Percentiles rank a stretch among this genome's conserved stretches.
These are phyloP conservation scores for Platyscapa corneri DNA, from an alignment of 1,140 invertebrate species.

Conservation along the genomic window DNA sequence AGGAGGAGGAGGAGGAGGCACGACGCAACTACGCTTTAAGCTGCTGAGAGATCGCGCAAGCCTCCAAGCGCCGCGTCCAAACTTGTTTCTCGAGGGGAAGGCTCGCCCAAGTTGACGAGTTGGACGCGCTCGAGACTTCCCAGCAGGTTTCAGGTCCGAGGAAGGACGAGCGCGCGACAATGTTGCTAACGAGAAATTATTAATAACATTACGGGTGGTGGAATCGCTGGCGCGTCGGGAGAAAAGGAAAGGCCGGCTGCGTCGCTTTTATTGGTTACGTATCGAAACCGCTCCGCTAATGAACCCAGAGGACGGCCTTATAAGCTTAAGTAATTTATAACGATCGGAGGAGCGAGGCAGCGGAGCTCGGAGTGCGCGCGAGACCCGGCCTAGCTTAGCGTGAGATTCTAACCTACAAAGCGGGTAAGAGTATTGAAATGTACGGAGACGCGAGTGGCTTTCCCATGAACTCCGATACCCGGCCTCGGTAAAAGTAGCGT, in stretches of 20 bases:
- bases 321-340: not conserved
- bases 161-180: too few relatives aligned
- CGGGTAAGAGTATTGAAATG: slow-evolving; percentile 9
- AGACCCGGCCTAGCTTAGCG: not conserved
- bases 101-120: not conserved
- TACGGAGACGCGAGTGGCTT: not conserved
- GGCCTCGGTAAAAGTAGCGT: slow-evolving; percentile 22
- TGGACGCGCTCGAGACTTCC: not conserved
- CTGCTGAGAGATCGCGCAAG: not conserved
- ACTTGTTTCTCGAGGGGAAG: not conserved
- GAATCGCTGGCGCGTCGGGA: not conserved
- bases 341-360: not conserved
- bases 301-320: not conserved
- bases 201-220: not conserved
- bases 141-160: too few relatives aligned
- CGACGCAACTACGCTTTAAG: not conserved
- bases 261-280: not conserved
- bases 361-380: not conserved
- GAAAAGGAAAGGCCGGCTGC: not conserved
- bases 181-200: too few relatives aligned
- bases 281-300: too few relatives aligned
- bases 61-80: not conserved
- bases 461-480: slow-evolving; percentile 20
- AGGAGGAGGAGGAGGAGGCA: too few relatives aligned
- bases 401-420: slow-evolving; percentile 37